These are phyloP conservation scores for Olivierus martensii DNA, from an alignment of 1,140 invertebrate species.

Conservation along the genomic window DNA sequence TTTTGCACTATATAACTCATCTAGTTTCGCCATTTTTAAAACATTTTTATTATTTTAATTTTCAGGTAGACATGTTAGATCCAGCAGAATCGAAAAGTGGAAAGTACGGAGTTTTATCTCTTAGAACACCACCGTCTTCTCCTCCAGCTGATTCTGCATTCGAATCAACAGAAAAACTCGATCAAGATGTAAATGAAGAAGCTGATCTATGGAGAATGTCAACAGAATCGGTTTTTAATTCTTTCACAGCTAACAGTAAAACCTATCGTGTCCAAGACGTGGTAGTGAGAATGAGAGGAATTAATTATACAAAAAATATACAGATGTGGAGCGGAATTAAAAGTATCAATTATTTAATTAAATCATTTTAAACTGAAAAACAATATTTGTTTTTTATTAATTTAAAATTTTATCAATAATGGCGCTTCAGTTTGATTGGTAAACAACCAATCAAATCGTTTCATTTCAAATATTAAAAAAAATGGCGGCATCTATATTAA, in stretches of 20 bases:
- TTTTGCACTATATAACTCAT: no score
- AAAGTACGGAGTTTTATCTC: constrained; percentile 18
- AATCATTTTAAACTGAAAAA: no score
- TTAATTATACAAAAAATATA: constrained; percentile 17
- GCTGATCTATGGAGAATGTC: constrained; percentile 8
- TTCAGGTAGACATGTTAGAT: constrained; percentile 21
- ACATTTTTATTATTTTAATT: neutral
- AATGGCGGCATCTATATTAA: no score
- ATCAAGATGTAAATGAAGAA: constrained; percentile 7
- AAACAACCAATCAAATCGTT: no score
- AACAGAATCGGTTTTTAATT: neutral
- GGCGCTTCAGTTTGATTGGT: no score
- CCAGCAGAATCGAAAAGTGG: constrained; percentile 9
- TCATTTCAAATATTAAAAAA: no score
- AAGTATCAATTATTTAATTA: constrained; percentile 11
- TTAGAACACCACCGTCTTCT: constrained; percentile 16
- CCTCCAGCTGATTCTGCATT: constrained; percentile 9
- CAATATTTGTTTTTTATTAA: no score
- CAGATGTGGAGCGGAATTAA: constrained; percentile 21
- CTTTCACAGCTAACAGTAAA: neutral
- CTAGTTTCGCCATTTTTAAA: no score
- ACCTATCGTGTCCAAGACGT: constrained; percentile 67
- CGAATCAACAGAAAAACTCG: constrained; percentile 1
- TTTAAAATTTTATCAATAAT: neutral
- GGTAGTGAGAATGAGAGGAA: constrained; percentile 43